A percentile compares a stretch with the other conserved stretches of the same genome.
Evolutionary conservation across 2,797 vertebrate genomes (phyloP).

Genomic region (Scomberomorus guttatus): DNA sequence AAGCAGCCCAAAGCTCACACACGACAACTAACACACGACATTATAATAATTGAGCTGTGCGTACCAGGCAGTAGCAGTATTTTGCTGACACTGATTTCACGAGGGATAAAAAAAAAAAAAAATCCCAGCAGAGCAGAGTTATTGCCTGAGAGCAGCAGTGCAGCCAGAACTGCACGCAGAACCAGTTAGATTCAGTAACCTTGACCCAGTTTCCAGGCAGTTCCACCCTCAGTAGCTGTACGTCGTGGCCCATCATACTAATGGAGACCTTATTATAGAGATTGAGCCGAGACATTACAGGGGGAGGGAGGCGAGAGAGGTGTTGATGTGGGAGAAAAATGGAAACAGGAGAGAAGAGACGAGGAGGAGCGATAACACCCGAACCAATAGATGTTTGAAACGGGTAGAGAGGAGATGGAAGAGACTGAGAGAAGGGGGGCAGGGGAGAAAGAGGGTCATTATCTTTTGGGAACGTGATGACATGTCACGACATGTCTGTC

Average conservation of each 20-base stretch:
- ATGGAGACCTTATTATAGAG: conserved; percentile 70
- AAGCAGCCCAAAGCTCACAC: not conserved
- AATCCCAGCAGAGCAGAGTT: conserved; percentile 44
- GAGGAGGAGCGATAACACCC: conserved; percentile 25
- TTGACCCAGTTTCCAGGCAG: conserved; percentile 83
- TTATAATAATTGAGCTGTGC: not conserved
- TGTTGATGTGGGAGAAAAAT: conserved; percentile 54
- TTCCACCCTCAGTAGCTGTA: conserved; percentile 46
- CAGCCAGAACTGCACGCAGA: conserved; percentile 59
- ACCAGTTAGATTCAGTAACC: conserved; percentile 73
- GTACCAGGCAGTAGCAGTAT: conserved; percentile 38
- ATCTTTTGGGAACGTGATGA: conserved; percentile 5
- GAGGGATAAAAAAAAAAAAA: conserved; percentile 31
- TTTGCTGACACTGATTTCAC: conserved; percentile 66
- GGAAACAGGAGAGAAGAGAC: conserved; percentile 23
- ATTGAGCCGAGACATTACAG: conserved; percentile 37
- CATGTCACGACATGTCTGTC: conserved; percentile 16
- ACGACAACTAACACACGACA: not conserved
- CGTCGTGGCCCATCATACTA: conserved; percentile 40
- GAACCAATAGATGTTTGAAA: conserved; percentile 23
- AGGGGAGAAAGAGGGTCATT: not conserved
- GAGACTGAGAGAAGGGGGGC: not conserved
- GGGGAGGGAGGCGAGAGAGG: conserved; percentile 25
- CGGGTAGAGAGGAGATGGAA: not conserved
- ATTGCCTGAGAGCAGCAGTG: conserved; percentile 50